Base-by-base conservation (phyloP, 2,888 invertebrate species). In the Caenorhabditis macrosperma region DNA sequence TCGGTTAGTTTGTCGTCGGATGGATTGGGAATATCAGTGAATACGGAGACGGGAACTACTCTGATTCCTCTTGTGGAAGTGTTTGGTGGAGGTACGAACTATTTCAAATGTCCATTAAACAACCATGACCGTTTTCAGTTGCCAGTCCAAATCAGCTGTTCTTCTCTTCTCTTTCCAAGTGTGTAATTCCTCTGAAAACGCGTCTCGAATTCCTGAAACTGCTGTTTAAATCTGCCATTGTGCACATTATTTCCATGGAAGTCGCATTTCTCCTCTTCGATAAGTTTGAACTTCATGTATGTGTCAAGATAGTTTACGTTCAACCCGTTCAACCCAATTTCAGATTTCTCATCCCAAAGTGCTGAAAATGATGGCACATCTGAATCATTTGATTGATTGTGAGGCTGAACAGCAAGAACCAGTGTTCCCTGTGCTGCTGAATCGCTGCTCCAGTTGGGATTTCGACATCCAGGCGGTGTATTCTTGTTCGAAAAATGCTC, bases 311-410 rank as follows among this genome's bases (percentile, higher is more conserved):
- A 6, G 15, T 52, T 33, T 4, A 20, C 6, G 17, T 35, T 20
- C 3, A 52, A 48, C 6, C 17, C 10, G 26, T n/a, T 20, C 2
- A 22, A 26, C 10, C 20, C n/a, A n/a, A n/a, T 74, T 64, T 20
- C 60, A 75, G 67, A 67, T 76, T 17, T 28, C 55, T 1, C 20
- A 41, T 22, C 54, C 61, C 15, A 67, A 46, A 28, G 22, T 68
- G 5, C 2, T 71, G 6, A 30, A 20, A 30, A 17, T 71, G 24
- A 12, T 59, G 7, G 69, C 69, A 12, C 52, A 71, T 66, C 59
- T 64, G 41, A 66, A 77, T 33, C 28, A 71, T 55, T 9, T 54
- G 12, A 61, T 76, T n/a, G 76, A 76, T 10, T 50, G 38, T n/a
- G 66, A 75, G 30, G 10, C 17, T 1, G 72, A 74, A 38, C 1